Evolutionary conservation across 2,797 vertebrate genomes (phyloP).

Genomic region (Syndactyla subalaris): DNA sequence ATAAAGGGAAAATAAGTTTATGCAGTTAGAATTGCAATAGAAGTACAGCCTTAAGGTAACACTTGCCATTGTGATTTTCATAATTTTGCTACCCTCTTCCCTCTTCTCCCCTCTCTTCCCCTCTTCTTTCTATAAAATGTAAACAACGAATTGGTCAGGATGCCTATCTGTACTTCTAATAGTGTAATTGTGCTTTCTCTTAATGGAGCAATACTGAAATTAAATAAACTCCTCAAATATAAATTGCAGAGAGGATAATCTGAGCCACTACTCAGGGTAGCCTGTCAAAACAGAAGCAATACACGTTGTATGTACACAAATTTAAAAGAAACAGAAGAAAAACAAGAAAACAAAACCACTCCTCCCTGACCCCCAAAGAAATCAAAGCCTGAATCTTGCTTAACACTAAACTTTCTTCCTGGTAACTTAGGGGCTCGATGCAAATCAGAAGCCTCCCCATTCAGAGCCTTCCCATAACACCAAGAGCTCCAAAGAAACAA

Average conservation of each 20-base stretch:
- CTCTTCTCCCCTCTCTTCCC: too few relatives aligned
- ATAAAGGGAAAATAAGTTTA: background rate
- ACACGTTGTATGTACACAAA: background rate
- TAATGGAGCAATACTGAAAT: background rate
- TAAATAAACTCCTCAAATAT: background rate
- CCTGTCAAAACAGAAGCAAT: background rate
- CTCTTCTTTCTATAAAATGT: background rate
- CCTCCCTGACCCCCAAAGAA: background rate
- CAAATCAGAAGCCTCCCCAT: background rate
- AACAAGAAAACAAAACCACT: background rate
- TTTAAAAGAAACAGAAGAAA: background rate
- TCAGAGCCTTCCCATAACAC: background rate
- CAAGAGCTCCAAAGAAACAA: background rate
- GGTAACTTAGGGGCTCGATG: background rate
- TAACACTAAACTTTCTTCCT: background rate
- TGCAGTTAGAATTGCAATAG: background rate
- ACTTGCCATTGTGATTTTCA: background rate
- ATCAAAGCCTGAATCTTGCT: background rate
- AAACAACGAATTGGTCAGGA: background rate
- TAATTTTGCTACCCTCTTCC: background rate
- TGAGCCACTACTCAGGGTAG: background rate
- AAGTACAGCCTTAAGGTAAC: background rate
- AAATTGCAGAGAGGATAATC: background rate
- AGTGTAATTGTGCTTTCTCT: background rate
- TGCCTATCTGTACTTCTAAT: background rate